Evolutionary conservation across 37 sponge, comb jelly and placozoan genomes (phyloP), one percentile per base, ranked within the genome.

Genomic region (Haliclona indistincta): DNA sequence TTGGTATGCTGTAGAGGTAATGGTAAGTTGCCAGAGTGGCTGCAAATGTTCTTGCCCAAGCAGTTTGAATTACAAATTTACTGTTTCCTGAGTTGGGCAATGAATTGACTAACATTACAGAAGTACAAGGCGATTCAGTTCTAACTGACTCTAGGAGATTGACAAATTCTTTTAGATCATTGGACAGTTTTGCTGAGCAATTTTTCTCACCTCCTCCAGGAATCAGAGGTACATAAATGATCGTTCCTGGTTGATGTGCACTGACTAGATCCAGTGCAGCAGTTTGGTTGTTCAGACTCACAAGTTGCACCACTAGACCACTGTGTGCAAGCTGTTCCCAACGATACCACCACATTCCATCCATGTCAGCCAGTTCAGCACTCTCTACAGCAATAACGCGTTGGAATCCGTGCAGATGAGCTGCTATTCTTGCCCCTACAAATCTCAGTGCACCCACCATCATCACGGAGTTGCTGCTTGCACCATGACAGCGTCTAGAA

Each of bases 321-420:
- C 42, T 41, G 23, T 36, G 17, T 23, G 11, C 20, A 33, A 77
- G 69, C 54, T 71, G 83, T 10, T 77, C 56, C 40, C 47, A 58
- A 10, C 86, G 56, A 64, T 85, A 78, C 86, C 86, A 79, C 17
- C 73, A 11, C 73, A 86, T 23, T 33, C 60, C 54, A 43, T 85
- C 64, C 0, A 55, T 28, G n/a, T 71, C 79, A 7, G 17, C 22
- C 54, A 33, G n/a, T 4, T 35, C 23, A 23, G 70, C 63, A 61
- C 10, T 4, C 6, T 5, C 70, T 4, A 74, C 38, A 35, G 67
- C 75, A 15, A n/a, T 30, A 7, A 83, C 84, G 6, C 17, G 1
- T 0, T 38, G 40, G 7, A 0, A 19, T 4, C 61, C 56, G 6
- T 37, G n/a, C 0, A 85, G 56, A 19, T 63, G 64, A 7, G 60